Conservation (phyloP, 1,140 invertebrate genomes). For the Rhynchophorus ferrugineus region DNA sequence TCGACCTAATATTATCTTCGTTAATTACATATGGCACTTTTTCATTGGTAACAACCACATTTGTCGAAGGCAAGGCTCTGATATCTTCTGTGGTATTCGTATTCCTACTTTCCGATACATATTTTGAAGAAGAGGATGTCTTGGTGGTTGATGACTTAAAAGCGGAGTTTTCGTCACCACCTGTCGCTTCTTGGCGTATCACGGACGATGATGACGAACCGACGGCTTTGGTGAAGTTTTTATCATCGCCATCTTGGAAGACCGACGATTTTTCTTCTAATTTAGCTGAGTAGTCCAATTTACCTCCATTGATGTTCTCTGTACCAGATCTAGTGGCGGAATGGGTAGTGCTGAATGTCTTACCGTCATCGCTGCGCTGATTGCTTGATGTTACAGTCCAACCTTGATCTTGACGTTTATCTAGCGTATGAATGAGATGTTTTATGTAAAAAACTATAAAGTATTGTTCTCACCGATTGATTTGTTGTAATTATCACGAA, state of each 20-base stretch:
- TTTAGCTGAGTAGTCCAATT: slow-evolving; percentile 50
- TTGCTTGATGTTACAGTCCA: slow-evolving; percentile 44
- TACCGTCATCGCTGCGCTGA: slow-evolving; percentile 43
- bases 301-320: slow-evolving; percentile 53
- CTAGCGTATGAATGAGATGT: slow-evolving; percentile 12
- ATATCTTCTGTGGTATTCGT: slow-evolving; percentile 22
- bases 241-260: slow-evolving; percentile 54
- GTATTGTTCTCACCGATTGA: slow-evolving; percentile 29
- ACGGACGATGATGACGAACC: slow-evolving; percentile 49
- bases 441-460: slow-evolving; percentile 1
- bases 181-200: slow-evolving; percentile 52
- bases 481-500: slow-evolving; percentile 50
- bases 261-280: slow-evolving; percentile 49
- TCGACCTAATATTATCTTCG: slow-evolving; percentile 17
- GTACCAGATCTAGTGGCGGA: slow-evolving; percentile 41
- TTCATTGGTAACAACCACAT: not conserved
- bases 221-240: slow-evolving; percentile 51
- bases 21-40: slow-evolving; percentile 8
- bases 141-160: slow-evolving; percentile 44
- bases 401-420: slow-evolving; percentile 34
- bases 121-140: slow-evolving; percentile 36
- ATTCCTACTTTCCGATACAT: slow-evolving; percentile 31
- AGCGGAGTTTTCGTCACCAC: slow-evolving; percentile 46
- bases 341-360: slow-evolving; percentile 39
- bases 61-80: not conserved